Base-by-base conservation (phyloP, 2,797 vertebrate species). In the Enteromius anoplus region DNA sequence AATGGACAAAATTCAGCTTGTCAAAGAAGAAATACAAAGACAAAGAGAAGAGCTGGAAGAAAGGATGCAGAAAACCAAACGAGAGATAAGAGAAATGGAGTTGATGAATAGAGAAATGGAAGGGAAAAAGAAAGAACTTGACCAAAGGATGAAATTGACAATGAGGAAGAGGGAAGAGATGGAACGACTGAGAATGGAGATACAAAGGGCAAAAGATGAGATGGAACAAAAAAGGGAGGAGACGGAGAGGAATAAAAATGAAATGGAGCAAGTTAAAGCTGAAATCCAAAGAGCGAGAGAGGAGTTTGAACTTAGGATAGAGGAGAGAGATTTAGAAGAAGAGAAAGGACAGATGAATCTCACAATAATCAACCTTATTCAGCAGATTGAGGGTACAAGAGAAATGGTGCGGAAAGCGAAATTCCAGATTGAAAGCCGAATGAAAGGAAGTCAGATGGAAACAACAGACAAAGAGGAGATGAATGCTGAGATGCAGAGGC, bases 71-170 rank as follows among this genome's bases (percentile, higher is more conserved):
- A 87, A 29, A 69, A 88, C 87, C 60, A 93, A 89, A 77, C 89
- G 53, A 77, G 89, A 91, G 26, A 90, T 90, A 26, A 86, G 79
- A 84, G 90, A 93, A 62, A 83, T 89, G 86, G 91, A 93, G 68
- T 78, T 89, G 14, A 65, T 90, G 9, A 89, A 81, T 7, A 70
- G 62, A 55, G 92, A 93, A 80, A 89, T 87, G 72, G 89, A 90
- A 34, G 80, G 86, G 0, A 91, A 91, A 81, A 92, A 89, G 82
- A 91, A 82, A 42, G 82, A 93, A 2, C 62, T 92, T 66, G 68
- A 86, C 3, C 91, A 92, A 83, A 86, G 85, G 64, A 91, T 89
- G 14, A 90, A 86, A 85, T 80, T 85, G 75, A 89, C 65, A 47
- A 78, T 14, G 29, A 92, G 87, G 84, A 86, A 89, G 83, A 89